phyloP scores from a whole-genome alignment of 2,888 invertebrate genomes.

The Pocota personata region DNA sequence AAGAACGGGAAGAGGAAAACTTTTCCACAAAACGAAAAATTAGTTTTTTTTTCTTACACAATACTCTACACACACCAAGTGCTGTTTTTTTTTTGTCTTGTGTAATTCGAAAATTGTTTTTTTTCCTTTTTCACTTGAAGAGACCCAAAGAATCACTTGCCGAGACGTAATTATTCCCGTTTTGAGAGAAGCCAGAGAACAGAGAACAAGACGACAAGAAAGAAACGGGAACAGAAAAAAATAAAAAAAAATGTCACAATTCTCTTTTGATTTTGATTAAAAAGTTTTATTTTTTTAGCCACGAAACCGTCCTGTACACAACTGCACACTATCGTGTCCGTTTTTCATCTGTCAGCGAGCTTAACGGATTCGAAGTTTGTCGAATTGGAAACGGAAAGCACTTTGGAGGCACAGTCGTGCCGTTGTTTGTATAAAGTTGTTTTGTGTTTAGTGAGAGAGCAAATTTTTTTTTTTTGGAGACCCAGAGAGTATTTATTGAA shows the following conservation, averaged over 20 bases:
- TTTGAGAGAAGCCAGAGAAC: not conserved
- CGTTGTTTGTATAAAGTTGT: slow-evolving; percentile 13
- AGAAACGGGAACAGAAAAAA: slow-evolving; percentile 36
- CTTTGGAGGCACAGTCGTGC: not conserved
- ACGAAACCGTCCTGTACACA: slow-evolving; percentile 42
- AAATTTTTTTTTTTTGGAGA: not conserved
- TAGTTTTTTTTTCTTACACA: slow-evolving; percentile 1
- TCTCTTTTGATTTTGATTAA: slow-evolving; percentile 17
- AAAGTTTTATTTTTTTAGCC: slow-evolving; percentile 17
- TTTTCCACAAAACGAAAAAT: slow-evolving; percentile 1
- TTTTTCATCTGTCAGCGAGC: slow-evolving; percentile 57
- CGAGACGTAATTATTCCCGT: not conserved
- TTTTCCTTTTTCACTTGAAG: not conserved
- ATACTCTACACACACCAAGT: not conserved
- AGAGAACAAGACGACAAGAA: slow-evolving; percentile 23
- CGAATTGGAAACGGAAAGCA: slow-evolving; percentile 13
- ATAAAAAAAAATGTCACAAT: slow-evolving; percentile 27
- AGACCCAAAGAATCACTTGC: not conserved
- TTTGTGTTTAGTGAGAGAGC: not conserved
- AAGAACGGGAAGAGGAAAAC: slow-evolving; percentile 4
- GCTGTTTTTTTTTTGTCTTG: slow-evolving; percentile 30
- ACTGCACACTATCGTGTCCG: slow-evolving; percentile 56
- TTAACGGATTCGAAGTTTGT: slow-evolving; percentile 46
- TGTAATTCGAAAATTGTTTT: slow-evolving; percentile 27
- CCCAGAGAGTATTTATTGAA: not conserved